Evolutionary conservation across 2,113 vertebrate genomes (phyloP).

Genomic region (Odocoileus hemionus): DNA sequence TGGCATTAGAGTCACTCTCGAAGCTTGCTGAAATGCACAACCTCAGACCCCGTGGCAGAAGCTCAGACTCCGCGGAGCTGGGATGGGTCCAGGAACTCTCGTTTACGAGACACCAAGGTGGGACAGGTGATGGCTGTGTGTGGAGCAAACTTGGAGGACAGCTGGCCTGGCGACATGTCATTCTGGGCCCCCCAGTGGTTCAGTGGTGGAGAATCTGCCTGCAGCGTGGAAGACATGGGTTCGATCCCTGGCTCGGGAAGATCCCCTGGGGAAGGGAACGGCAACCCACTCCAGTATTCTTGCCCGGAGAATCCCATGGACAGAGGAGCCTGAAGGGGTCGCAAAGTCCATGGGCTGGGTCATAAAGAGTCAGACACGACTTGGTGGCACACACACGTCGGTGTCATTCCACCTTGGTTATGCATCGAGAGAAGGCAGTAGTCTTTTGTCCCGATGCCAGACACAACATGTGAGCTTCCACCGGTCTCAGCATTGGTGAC

Average conservation of each 20-base stretch:
- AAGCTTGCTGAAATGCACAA: background rate
- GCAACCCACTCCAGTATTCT: background rate
- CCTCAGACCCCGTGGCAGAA: background rate
- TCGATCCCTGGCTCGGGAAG: background rate
- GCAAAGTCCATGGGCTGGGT: background rate
- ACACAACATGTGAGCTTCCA: background rate
- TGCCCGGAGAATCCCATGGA: background rate
- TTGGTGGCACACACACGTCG: rapidly evolving
- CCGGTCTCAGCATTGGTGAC: rapidly evolving
- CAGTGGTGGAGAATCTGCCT: background rate
- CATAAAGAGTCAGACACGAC: background rate
- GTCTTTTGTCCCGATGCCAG: background rate
- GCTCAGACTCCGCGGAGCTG: background rate
- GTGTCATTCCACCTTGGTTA: background rate
- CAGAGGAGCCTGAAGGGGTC: background rate
- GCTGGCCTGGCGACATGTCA: no score
- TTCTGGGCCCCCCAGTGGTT: background rate
- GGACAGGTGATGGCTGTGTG: background rate
- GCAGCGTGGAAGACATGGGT: background rate
- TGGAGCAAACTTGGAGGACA: background rate
- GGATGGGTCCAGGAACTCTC: background rate
- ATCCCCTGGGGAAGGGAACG: background rate
- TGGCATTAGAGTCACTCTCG: background rate
- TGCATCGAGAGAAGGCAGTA: background rate
- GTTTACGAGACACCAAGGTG: background rate